Conservation (phyloP, 1,140 invertebrate genomes). For the Anagrus nilaparvatae region DNA sequence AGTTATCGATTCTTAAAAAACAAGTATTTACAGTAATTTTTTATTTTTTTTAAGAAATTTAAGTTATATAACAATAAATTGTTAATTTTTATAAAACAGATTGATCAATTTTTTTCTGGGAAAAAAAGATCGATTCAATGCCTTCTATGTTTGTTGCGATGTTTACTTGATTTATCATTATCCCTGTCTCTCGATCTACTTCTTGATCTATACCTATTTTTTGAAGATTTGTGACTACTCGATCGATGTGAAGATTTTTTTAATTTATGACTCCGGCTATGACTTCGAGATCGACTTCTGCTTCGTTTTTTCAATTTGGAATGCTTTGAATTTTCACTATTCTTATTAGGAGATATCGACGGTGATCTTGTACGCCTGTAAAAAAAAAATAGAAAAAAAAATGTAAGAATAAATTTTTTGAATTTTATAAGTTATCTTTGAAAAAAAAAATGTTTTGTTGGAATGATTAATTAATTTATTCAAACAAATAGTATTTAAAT, state of each 20-base stretch:
- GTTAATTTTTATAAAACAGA: neutral
- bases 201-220: slow-evolving; percentile 43
- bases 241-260: slow-evolving; percentile 39
- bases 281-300: slow-evolving; percentile 44
- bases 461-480: neutral
- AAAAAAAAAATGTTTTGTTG: neutral
- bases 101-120: too few relatives aligned
- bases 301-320: slow-evolving; percentile 42
- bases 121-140: too few relatives aligned
- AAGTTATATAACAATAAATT: slow-evolving; percentile 2
- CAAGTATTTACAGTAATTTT: too few relatives aligned
- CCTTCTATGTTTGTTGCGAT: slow-evolving; percentile 35
- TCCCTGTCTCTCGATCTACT: slow-evolving; percentile 43
- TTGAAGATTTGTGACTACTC: slow-evolving; percentile 43
- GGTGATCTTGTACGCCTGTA: slow-evolving; percentile 35
- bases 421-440: neutral
- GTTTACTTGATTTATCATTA: slow-evolving; percentile 33
- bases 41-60: slow-evolving; percentile 9
- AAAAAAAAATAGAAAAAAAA: slow-evolving; percentile 14
- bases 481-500: neutral
- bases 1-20: too few relatives aligned
- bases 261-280: slow-evolving; percentile 39
- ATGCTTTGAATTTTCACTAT: slow-evolving; percentile 35
- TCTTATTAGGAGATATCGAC: slow-evolving; percentile 31
- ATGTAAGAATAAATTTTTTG: neutral